These are phyloP conservation scores for Nephila pilipes DNA, from an alignment of 1,140 invertebrate species.

Conservation along the genomic window DNA sequence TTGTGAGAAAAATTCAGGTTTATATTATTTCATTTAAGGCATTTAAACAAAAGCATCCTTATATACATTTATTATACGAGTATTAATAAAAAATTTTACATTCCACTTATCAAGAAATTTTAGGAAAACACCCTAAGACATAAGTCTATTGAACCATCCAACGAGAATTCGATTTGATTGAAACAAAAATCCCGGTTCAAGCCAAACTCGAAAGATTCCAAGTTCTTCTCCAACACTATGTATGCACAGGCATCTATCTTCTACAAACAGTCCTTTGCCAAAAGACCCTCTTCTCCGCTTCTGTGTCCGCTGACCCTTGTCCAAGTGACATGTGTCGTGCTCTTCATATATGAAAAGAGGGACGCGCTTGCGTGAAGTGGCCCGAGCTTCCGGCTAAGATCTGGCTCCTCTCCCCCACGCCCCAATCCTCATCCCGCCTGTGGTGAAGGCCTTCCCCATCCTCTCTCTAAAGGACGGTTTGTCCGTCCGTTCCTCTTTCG, in stretches of 20 bases:
- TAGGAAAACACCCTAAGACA: too few relatives aligned
- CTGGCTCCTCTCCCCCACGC: not conserved
- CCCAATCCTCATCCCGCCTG: not conserved
- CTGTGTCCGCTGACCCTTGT: constrained; percentile 62
- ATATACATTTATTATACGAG: too few relatives aligned
- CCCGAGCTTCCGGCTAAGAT: constrained; percentile 31
- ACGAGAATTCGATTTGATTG: not conserved
- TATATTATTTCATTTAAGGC: too few relatives aligned
- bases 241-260: constrained; percentile 15
- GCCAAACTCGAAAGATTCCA: not conserved
- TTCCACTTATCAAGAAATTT: too few relatives aligned
- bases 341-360: constrained; percentile 36
- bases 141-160: not conserved
- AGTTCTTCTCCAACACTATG: not conserved
- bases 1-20: too few relatives aligned
- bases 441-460: not conserved
- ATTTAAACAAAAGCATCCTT: too few relatives aligned
- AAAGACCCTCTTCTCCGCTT: constrained; percentile 31
- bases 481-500: constrained; percentile 28
- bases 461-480: constrained; percentile 17
- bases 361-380: constrained; percentile 47
- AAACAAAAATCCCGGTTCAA: not conserved
- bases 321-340: constrained; percentile 74
- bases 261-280: not conserved
- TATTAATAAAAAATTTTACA: too few relatives aligned